phyloP scores from a whole-genome alignment of 2,797 vertebrate species.

The Calcarius lapponicus region DNA sequence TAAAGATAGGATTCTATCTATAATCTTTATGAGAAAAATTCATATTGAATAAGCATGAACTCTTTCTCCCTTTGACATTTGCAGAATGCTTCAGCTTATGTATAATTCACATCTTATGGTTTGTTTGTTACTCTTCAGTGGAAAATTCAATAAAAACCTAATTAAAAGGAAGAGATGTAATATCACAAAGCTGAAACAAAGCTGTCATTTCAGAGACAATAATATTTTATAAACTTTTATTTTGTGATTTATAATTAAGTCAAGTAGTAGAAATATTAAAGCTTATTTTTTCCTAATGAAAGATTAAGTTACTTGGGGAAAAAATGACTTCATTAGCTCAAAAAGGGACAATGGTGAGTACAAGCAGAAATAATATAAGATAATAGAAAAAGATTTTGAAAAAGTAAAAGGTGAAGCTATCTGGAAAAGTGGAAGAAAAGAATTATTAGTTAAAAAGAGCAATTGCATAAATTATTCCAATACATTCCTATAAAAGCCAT shows the following conservation, averaged over 20 bases:
- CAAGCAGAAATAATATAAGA: background rate
- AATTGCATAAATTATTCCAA: constrained; percentile 61
- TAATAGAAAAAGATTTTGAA: constrained; percentile 9
- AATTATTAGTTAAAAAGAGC: constrained; percentile 47
- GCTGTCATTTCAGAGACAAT: background rate
- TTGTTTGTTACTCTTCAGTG: constrained; percentile 6
- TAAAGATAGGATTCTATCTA: background rate
- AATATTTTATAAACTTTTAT: background rate
- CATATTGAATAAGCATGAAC: background rate
- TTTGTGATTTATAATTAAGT: constrained; percentile 23
- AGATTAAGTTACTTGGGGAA: background rate
- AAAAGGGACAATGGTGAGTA: background rate
- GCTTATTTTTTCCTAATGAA: background rate
- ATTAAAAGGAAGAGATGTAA: constrained; percentile 37
- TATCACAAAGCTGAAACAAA: constrained; percentile 31
- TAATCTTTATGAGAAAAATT: background rate
- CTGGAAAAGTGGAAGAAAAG: background rate
- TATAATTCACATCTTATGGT: background rate
- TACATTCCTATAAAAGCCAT: constrained; percentile 43
- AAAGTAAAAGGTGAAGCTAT: background rate
- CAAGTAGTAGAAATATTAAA: background rate
- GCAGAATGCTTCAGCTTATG: background rate
- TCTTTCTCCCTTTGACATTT: background rate
- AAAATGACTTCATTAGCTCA: background rate
- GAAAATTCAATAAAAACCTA: constrained; percentile 53